Evolutionary conservation across 2,797 vertebrate genomes (phyloP).

Genomic region (Melanotaenia nigrans): DNA sequence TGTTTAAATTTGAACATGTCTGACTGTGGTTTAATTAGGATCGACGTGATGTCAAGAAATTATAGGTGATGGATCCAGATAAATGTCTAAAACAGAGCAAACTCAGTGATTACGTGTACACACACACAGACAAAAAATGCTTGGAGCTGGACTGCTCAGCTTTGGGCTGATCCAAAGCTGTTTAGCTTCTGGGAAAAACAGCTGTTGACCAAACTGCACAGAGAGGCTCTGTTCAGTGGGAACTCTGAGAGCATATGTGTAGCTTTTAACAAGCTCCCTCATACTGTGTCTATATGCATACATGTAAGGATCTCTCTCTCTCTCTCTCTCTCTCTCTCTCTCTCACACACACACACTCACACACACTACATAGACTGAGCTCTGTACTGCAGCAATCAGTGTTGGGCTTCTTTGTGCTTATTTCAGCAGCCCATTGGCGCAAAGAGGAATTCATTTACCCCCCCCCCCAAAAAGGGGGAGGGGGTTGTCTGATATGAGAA

Average conservation of each 20-base stretch:
- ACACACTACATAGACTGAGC: conserved; percentile 47
- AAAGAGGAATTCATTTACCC: conserved; percentile 79
- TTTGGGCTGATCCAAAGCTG: conserved; percentile 57
- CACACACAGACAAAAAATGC: conserved; percentile 20
- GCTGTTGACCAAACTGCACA: conserved; percentile 66
- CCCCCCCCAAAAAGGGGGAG: conserved; percentile 52
- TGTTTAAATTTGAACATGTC: background rate
- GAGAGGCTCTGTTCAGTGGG: conserved; percentile 54
- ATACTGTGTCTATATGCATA: conserved; percentile 19
- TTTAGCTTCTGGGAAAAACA: conserved; percentile 60
- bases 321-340: background rate
- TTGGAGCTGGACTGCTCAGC: conserved; percentile 22
- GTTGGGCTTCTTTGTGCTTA: conserved; percentile 72
- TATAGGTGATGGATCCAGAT: conserved; percentile 16
- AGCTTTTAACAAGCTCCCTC: conserved; percentile 38
- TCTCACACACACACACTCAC: conserved; percentile 7
- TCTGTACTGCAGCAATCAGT: conserved; percentile 61
- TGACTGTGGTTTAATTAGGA: conserved; percentile 1
- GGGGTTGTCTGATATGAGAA: conserved; percentile 66
- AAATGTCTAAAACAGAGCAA: conserved; percentile 29
- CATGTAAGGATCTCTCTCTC: conserved; percentile 3
- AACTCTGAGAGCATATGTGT: conserved; percentile 55
- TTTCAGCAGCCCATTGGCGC: conserved; percentile 80
- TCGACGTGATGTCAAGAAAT: conserved; percentile 14
- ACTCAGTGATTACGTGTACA: conserved; percentile 22